These are phyloP conservation scores for Xiphorhynchus erythropygius DNA, from an alignment of 2,797 vertebrate genomes.

Conservation along the genomic window DNA sequence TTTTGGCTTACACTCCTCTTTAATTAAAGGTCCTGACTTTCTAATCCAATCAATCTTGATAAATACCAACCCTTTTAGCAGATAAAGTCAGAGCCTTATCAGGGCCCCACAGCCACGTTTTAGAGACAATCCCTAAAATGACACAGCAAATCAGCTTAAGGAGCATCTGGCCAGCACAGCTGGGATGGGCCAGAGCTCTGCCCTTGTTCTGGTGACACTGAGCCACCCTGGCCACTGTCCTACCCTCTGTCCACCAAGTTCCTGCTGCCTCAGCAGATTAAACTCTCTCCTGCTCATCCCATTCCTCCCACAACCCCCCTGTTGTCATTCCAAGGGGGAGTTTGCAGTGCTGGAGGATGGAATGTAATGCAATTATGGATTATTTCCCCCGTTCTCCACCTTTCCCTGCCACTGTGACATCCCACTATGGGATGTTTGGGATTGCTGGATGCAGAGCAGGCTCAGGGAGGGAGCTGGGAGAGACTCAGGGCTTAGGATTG, in stretches of 20 bases:
- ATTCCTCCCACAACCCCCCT: not conserved
- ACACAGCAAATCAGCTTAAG: not conserved
- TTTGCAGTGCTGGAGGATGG: not conserved
- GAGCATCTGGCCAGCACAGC: not conserved
- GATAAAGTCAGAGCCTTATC: conserved; percentile 28
- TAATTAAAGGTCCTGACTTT: conserved; percentile 34
- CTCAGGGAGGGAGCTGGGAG: not conserved
- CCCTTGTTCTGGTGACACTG: not conserved
- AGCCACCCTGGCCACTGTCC: not conserved
- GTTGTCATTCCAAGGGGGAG: not conserved
- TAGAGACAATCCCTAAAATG: conserved; percentile 15
- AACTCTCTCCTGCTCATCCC: not conserved
- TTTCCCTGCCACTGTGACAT: not conserved
- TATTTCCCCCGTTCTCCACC: not conserved
- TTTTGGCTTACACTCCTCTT: not conserved
- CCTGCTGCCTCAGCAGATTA: not conserved
- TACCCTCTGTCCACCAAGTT: not conserved
- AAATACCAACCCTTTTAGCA: conserved; percentile 29
- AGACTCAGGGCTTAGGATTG: not conserved
- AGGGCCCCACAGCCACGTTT: not conserved
- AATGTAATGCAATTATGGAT: not conserved
- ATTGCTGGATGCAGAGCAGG: not conserved
- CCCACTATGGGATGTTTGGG: not conserved
- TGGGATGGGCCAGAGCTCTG: not conserved
- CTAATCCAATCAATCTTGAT: conserved; percentile 46